A percentile compares a stretch with the other conserved stretches of the same genome.
Conservation (phyloP, 2,888 invertebrate genomes). For the Scelioninae gen. 1 region DNA sequence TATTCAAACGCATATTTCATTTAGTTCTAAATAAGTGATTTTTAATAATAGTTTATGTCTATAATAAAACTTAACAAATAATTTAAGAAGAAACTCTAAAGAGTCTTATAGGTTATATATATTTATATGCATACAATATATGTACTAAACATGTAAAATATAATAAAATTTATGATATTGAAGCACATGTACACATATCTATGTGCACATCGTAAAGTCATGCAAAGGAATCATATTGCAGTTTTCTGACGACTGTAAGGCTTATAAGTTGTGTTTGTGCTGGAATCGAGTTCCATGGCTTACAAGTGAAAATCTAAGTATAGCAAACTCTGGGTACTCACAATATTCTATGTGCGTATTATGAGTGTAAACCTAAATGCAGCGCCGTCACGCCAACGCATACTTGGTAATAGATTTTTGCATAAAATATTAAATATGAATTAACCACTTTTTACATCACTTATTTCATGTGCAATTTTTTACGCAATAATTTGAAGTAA, state of each 20-base stretch:
- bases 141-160: too few relatives aligned
- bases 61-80: neutral
- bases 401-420: conserved; percentile 49
- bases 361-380: conserved; percentile 61
- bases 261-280: conserved; percentile 69
- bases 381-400: conserved; percentile 58
- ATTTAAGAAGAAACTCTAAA: neutral
- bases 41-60: neutral
- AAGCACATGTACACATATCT: conserved; percentile 26
- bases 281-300: conserved; percentile 79
- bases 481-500: too few relatives aligned
- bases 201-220: conserved; percentile 48
- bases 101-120: neutral
- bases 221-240: conserved; percentile 68
- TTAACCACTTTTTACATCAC: too few relatives aligned
- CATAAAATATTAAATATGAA: conserved; percentile 33
- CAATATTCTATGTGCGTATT: conserved; percentile 48
- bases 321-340: conserved; percentile 72
- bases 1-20: too few relatives aligned
- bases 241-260: conserved; percentile 63
- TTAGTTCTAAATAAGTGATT: too few relatives aligned
- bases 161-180: conserved; percentile 36
- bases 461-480: too few relatives aligned
- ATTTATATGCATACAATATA: too few relatives aligned
- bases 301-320: conserved; percentile 78